Percentiles rank a stretch among this genome's conserved stretches.
These are phyloP conservation scores for Oscheius sp. DNA, from an alignment of 2,888 invertebrate species.

Conservation along the genomic window DNA sequence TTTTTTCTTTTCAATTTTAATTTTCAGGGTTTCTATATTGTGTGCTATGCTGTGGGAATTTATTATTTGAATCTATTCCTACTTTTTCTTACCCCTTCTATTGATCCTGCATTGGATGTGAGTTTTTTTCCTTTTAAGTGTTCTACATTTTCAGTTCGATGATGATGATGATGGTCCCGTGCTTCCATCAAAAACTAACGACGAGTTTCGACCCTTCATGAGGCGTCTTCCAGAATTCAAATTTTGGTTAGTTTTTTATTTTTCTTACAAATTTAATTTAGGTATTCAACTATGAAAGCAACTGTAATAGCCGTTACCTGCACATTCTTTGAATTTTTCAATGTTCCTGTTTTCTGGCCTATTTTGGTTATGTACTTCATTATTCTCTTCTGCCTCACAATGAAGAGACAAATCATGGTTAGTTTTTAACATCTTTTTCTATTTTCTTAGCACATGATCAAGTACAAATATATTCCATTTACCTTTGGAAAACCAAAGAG, in stretches of 20 bases:
- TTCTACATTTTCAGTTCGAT: slow-evolving; percentile 29
- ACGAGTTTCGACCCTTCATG: slow-evolving; percentile 98
- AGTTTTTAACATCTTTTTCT: background rate
- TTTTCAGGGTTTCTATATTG: slow-evolving; percentile 95
- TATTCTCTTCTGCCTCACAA: slow-evolving; percentile 95
- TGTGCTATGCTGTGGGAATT: slow-evolving; percentile 97
- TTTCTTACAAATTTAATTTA: slow-evolving; percentile 46
- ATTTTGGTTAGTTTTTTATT: slow-evolving; percentile 75
- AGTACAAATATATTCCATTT: slow-evolving; percentile 97
- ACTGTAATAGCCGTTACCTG: slow-evolving; percentile 87
- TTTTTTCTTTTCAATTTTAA: background rate
- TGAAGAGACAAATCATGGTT: slow-evolving; percentile 99
- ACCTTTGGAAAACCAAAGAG: slow-evolving; percentile 97
- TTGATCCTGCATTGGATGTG: slow-evolving; percentile 86
- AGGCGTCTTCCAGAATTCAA: slow-evolving; percentile 96
- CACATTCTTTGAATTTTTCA: slow-evolving; percentile 93
- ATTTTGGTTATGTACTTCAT: slow-evolving; percentile 99
- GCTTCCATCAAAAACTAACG: slow-evolving; percentile 90
- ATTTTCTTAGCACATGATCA: slow-evolving; percentile 92
- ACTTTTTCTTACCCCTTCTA: slow-evolving; percentile 98
- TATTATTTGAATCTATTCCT: slow-evolving; percentile 99
- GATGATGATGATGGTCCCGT: slow-evolving; percentile 78
- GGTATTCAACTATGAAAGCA: slow-evolving; percentile 91
- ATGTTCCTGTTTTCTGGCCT: slow-evolving; percentile 99
- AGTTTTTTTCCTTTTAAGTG: background rate